phyloP scores from a whole-genome alignment of 2,797 vertebrate genomes.

The Tangara arthus region DNA sequence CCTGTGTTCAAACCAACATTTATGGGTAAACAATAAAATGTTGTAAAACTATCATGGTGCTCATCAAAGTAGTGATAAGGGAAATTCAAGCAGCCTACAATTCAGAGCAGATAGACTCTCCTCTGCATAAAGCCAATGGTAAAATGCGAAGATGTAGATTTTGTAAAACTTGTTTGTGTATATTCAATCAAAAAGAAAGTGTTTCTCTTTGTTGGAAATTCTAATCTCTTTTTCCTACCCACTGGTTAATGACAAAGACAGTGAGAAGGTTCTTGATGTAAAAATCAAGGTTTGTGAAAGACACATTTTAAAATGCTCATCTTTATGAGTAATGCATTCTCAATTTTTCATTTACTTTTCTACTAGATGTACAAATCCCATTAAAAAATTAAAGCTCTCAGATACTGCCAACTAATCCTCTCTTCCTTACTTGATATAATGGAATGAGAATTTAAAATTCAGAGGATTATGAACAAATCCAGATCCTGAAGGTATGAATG shows the following conservation, averaged over 20 bases:
- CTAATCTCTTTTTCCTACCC: neutral
- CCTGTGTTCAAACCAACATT: neutral
- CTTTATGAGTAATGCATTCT: neutral
- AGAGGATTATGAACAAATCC: conserved; percentile 51
- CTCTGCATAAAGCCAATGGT: neutral
- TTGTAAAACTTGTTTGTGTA: neutral
- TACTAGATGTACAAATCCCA: conserved; percentile 17
- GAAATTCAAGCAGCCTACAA: neutral
- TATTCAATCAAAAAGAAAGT: neutral
- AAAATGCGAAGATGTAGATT: neutral
- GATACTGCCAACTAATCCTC: conserved; percentile 32
- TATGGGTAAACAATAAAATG: neutral
- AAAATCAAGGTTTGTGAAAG: neutral
- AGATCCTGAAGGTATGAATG: conserved; percentile 4
- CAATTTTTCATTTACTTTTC: conserved; percentile 28
- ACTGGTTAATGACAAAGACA: neutral
- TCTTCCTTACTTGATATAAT: conserved; percentile 17
- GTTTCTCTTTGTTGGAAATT: neutral
- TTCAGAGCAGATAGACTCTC: neutral
- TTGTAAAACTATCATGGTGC: neutral
- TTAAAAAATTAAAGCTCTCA: conserved; percentile 34
- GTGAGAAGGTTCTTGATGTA: neutral
- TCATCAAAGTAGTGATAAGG: neutral
- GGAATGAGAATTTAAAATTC: conserved; percentile 44
- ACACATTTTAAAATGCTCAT: neutral